phyloP scores from a whole-genome alignment of 2,797 vertebrate species.

The Lagodon rhomboides region DNA sequence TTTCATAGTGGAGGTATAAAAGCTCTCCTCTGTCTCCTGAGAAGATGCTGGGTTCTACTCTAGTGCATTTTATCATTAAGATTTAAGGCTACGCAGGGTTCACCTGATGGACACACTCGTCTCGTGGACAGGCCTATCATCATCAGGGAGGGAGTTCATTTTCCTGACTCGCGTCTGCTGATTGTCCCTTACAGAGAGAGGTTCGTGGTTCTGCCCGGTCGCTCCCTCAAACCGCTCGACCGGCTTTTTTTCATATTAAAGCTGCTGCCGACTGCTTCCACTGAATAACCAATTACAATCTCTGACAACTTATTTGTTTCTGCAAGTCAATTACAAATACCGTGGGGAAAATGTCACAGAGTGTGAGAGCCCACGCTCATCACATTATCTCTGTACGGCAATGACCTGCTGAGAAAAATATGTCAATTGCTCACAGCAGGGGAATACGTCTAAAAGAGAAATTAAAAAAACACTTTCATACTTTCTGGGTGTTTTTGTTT shows the following conservation, averaged over 20 bases:
- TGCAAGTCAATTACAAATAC: conserved; percentile 75
- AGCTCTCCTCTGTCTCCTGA: conserved; percentile 80
- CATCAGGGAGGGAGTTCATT: conserved; percentile 54
- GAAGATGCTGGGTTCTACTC: conserved; percentile 80
- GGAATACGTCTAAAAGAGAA: background rate
- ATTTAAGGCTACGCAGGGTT: conserved; percentile 82
- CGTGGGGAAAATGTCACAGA: conserved; percentile 62
- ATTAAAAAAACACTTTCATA: conserved; percentile 11
- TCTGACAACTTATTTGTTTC: conserved; percentile 77
- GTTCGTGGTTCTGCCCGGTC: conserved; percentile 43
- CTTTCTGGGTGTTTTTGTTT: conserved; percentile 27
- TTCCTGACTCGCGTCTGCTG: conserved; percentile 61
- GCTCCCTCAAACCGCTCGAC: conserved; percentile 27
- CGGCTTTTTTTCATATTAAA: conserved; percentile 57
- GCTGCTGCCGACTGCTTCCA: conserved; percentile 64
- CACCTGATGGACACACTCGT: conserved; percentile 67
- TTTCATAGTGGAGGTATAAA: conserved; percentile 85
- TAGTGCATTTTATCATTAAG: conserved; percentile 84
- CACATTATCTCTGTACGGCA: conserved; percentile 66
- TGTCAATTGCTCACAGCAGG: conserved; percentile 54
- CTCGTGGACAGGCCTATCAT: conserved; percentile 67
- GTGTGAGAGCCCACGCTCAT: conserved; percentile 64
- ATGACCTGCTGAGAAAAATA: conserved; percentile 70
- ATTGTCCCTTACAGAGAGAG: conserved; percentile 72
- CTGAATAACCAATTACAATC: conserved; percentile 73